Base-by-base conservation (phyloP, 1,140 invertebrate genomes). In the Drosophila albomicans region DNA sequence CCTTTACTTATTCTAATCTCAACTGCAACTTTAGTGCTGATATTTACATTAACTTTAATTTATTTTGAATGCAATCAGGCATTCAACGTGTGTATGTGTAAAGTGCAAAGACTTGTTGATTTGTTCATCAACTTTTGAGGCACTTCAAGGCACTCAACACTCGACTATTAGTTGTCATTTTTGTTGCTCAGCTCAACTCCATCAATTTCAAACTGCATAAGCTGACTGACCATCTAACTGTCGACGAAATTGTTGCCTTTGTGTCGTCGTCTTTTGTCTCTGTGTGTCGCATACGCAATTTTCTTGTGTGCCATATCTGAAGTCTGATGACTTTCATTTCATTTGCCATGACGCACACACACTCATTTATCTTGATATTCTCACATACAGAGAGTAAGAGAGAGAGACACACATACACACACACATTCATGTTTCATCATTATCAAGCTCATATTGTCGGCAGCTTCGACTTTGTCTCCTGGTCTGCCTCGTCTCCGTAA, bases 361-460 rank as follows among this genome's bases (percentile, higher is more conserved):
- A 57, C 43, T n/a, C 65, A 87, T 87, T 87, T 87, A 87, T 87
- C 84, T 87, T 87, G 84, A 87, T 87, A 87, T 82, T 72, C 75
- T 64, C 57, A 15, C 41, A 30, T 35, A 28, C 56, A 75, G 25
- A 82, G 13, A 78, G n/a, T 65, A 7, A 38, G 10, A 38, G 35
- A 38, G 32, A 35, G 35, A 25, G 43, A 68, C 62, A 59, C 48
- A 46, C 30, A n/a, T n/a, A n/a, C n/a, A 43, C 61, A 43, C 46
- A 65, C 56, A 59, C 65, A 56, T 49, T 41, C 71, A 88, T 89
- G 85, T 88, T 85, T 89, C 85, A 89, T 89, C 85, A 89, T 89
- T 89, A 89, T 89, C 81, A 90, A 89, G 80, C 86, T 89, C 81
- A 89, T 89, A 85, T 81, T 89, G 85, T 81, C 86, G 78, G 68